Evolutionary conservation across 2,888 invertebrate species (phyloP).

Genomic region (Eulithis testata): DNA sequence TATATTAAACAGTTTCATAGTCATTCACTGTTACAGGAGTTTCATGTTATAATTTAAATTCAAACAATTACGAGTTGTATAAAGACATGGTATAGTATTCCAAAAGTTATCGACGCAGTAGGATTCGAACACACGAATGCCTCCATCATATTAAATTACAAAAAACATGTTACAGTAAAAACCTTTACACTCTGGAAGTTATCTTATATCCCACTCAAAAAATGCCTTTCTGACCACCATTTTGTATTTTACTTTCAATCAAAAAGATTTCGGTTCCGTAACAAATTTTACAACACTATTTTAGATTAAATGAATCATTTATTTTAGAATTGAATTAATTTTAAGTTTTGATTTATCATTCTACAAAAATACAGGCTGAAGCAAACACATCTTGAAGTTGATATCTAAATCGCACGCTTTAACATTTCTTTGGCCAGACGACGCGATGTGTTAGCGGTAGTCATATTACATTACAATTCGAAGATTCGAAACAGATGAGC

Average conservation of each 20-base stretch:
- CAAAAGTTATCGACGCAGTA: background rate
- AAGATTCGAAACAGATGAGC: conserved; percentile 44
- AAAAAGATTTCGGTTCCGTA: background rate
- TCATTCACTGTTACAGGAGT: conserved; percentile 9
- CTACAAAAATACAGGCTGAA: conserved; percentile 1
- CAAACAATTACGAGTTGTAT: background rate
- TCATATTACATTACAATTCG: conserved; percentile 19
- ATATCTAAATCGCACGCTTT: conserved; percentile 23
- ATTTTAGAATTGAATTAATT: conserved; percentile 5
- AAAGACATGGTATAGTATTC: background rate
- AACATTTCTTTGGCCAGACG: conserved; percentile 33
- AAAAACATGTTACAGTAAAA: background rate
- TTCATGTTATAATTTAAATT: background rate
- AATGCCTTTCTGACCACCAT: background rate
- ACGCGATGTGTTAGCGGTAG: conserved; percentile 34
- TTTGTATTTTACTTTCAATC: background rate
- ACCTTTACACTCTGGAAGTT: background rate
- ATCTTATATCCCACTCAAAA: background rate
- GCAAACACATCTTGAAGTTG: conserved; percentile 5
- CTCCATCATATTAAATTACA: background rate
- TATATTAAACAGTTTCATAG: conserved; percentile 19
- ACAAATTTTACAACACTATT: background rate
- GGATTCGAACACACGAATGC: background rate
- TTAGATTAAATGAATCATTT: background rate
- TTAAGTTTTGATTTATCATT: conserved; percentile 9